Evolutionary conservation across 2,888 invertebrate species (phyloP), one percentile per base, ranked within the genome.

Genomic region (Stratiomys singularior): DNA sequence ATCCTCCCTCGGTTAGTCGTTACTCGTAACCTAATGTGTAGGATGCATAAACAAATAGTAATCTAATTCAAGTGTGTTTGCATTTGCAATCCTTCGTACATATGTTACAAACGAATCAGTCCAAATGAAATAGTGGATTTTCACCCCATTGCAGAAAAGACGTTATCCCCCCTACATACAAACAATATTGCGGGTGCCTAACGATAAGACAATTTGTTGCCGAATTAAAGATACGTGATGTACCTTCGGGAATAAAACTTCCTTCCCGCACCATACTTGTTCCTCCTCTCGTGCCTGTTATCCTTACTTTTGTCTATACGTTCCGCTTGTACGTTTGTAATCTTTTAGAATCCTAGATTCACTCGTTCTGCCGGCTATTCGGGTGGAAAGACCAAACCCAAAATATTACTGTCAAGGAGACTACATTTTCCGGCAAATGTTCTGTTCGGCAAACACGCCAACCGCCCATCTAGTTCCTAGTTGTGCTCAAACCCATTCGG

Each of bases 161-260:
- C 56, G 56, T 15, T 58, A 58, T 52, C 47, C 25, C 25, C 60
- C 69, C 9, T 37, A 37, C 37, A 37, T 9, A 37, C 37, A 37
- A 37, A 46, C 44, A 37, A 63, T 56, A 60, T 77, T 77, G 76
- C 76, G 79, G 69, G 76, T 52, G 46, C 28, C 52, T 71, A 27
- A 47, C 77, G 74, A 79, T 79, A 77, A 77, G 79, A 79, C 79
- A 79, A 79, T 79, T 79, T 77, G 79, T 79, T 79, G 60, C 71
- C 60, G 71, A 77, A 79, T 79, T 79, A 76, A 77, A 79, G 74
- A 66, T 77, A 79, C 79, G 79, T 79, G 79, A 66, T 67, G 63
- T 52, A 52, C 25, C 69, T 71, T 52, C 7, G 37, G 37, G 46
- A 44, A 67, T 67, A 21, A 37, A 37, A 18, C 67, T 67, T 1